These are phyloP conservation scores for Procambarus clarkii DNA, from an alignment of 1,140 invertebrate species.

Conservation along the genomic window DNA sequence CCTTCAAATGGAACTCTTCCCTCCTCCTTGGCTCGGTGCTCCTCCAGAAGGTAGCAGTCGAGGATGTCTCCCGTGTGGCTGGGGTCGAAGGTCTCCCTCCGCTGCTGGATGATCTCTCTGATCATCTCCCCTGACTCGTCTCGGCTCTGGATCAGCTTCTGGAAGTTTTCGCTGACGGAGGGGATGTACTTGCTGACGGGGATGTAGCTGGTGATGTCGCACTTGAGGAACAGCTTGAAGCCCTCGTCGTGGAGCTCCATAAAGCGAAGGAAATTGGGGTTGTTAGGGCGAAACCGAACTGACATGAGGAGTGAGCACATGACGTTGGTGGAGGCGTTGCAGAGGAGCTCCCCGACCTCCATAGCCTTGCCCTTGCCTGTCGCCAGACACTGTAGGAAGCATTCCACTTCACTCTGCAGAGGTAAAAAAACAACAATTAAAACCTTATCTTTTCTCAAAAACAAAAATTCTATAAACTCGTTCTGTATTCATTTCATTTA, in stretches of 20 bases:
- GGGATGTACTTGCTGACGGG: conserved; percentile 85
- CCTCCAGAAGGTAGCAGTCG: conserved; percentile 90
- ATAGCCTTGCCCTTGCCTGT: conserved; percentile 80
- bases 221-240: conserved; percentile 86
- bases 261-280: conserved; percentile 85
- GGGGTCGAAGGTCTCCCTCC: conserved; percentile 85
- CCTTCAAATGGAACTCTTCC: conserved; percentile 78
- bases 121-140: conserved; percentile 90
- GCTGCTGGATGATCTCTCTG: conserved; percentile 87
- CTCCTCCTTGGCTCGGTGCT: conserved; percentile 86
- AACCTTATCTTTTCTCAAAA: neutral
- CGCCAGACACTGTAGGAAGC: conserved; percentile 82
- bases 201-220: conserved; percentile 83
- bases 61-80: conserved; percentile 88
- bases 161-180: conserved; percentile 82
- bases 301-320: conserved; percentile 94
- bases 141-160: conserved; percentile 87
- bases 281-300: conserved; percentile 86
- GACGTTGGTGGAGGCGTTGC: conserved; percentile 91
- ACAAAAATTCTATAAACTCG: conserved; percentile 62
- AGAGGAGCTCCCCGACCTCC: conserved; percentile 84
- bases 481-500: neutral
- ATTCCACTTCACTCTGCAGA: conserved; percentile 84
- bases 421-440: conserved; percentile 64
- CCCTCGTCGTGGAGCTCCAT: conserved; percentile 91